These are phyloP conservation scores for Caenorhabditis inopinata DNA, from an alignment of 1,140 invertebrate species.

Conservation along the genomic window DNA sequence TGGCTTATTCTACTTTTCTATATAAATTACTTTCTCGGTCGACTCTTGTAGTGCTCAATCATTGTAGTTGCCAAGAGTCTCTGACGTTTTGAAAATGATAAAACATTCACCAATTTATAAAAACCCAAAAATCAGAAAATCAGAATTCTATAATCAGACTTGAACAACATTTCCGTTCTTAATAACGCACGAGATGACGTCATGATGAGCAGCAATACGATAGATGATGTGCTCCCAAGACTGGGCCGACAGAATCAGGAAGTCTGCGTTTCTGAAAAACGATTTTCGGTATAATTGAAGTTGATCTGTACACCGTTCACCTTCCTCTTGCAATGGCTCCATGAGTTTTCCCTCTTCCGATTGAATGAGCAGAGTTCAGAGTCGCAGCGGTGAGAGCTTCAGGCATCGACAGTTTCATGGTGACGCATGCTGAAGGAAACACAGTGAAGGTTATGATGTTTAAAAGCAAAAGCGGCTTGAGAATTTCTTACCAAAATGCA, in stretches of 20 bases:
- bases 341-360: conserved; percentile 68
- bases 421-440: conserved; percentile 71
- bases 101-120: no score
- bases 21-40: no score
- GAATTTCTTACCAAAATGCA: conserved; percentile 69
- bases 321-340: conserved; percentile 57
- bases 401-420: conserved; percentile 70
- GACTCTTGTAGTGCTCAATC: no score
- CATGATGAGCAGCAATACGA: conserved; percentile 71
- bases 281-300: background rate
- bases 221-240: conserved; percentile 75
- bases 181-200: conserved; percentile 71
- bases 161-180: conserved; percentile 66
- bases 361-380: conserved; percentile 72
- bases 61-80: no score
- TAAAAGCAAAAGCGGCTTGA: background rate
- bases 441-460: background rate
- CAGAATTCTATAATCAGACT: background rate
- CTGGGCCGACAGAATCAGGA: conserved; percentile 57
- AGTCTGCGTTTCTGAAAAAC: conserved; percentile 53
- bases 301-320: background rate
- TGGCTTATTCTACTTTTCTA: no score
- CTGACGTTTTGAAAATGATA: no score
- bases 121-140: no score
- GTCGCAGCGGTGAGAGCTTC: conserved; percentile 73